These are phyloP conservation scores for Aldabrachelys gigantea DNA, from an alignment of 2,113 vertebrate species.

Conservation along the genomic window DNA sequence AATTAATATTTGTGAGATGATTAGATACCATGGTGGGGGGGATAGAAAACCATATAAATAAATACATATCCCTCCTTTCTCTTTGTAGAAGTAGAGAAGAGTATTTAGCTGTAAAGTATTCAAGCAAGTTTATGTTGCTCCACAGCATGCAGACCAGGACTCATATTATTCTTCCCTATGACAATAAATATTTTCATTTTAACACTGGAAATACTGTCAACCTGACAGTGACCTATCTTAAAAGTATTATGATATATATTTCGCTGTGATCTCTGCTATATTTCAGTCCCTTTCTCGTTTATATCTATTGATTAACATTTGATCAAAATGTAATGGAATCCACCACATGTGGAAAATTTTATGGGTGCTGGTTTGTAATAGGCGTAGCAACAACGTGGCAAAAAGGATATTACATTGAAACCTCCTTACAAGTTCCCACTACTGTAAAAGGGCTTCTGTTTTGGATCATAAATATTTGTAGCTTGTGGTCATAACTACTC, in stretches of 20 bases:
- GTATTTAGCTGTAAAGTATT: not conserved
- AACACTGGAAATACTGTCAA: not conserved
- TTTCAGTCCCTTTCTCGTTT: not conserved
- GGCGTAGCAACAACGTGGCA: not conserved
- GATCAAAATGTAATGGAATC: not conserved
- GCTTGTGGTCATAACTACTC: conserved; percentile 67
- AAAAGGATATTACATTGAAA: not conserved
- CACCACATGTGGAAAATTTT: fast-evolving
- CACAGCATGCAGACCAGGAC: not conserved
- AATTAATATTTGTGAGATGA: not conserved
- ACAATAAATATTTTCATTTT: not conserved
- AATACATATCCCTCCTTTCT: not conserved
- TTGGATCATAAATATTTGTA: conserved; percentile 73
- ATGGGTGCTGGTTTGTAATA: not conserved
- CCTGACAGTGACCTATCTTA: not conserved
- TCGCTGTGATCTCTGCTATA: not conserved
- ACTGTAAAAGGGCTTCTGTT: conserved; percentile 72
- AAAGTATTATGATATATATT: not conserved
- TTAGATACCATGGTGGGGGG: not conserved
- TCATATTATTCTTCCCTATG: not conserved
- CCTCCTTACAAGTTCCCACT: conserved; percentile 7
- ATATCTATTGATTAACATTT: fast-evolving
- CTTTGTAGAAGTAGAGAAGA: not conserved
- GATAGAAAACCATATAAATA: not conserved
- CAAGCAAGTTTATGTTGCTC: fast-evolving